A percentile compares a stretch with the other conserved stretches of the same genome.
phyloP scores from a whole-genome alignment of 2,888 invertebrate genomes.

The Ennomos quercinarius region DNA sequence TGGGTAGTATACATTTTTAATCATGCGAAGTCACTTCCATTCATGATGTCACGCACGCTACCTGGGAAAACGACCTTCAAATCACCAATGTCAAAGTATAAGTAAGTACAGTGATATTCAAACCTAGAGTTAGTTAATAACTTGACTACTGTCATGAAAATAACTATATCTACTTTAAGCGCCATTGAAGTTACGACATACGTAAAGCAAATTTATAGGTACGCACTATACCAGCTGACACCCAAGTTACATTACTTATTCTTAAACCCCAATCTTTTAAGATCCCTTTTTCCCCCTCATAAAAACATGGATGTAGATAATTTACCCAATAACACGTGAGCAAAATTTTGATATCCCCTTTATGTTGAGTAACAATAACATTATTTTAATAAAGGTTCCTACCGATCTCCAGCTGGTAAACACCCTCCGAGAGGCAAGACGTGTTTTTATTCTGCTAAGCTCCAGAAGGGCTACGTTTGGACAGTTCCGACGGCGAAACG shows the following conservation, averaged over 20 bases:
- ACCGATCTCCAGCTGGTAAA: slow-evolving; percentile 23
- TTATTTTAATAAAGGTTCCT: slow-evolving; percentile 31
- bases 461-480: slow-evolving; percentile 11
- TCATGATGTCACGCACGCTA: no score
- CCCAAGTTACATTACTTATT: slow-evolving; percentile 11
- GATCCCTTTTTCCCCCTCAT: slow-evolving; percentile 21
- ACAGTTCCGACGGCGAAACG: background rate
- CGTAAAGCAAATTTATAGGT: background rate
- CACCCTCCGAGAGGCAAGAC: slow-evolving; percentile 15
- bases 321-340: slow-evolving; percentile 34
- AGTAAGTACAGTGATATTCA: no score
- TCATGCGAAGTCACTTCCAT: no score
- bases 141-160: background rate
- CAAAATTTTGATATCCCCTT: slow-evolving; percentile 25
- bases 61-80: no score
- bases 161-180: background rate
- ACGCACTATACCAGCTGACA: slow-evolving; percentile 10
- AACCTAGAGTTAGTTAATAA: no score
- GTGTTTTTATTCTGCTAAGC: slow-evolving; percentile 23
- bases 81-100: no score
- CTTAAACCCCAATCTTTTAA: slow-evolving; percentile 18
- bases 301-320: slow-evolving; percentile 33
- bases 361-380: slow-evolving; percentile 27
- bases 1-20: no score
- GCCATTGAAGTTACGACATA: background rate